These are phyloP conservation scores for Scelioninae gen. 2 DNA, from an alignment of 2,888 invertebrate species.

Conservation along the genomic window DNA sequence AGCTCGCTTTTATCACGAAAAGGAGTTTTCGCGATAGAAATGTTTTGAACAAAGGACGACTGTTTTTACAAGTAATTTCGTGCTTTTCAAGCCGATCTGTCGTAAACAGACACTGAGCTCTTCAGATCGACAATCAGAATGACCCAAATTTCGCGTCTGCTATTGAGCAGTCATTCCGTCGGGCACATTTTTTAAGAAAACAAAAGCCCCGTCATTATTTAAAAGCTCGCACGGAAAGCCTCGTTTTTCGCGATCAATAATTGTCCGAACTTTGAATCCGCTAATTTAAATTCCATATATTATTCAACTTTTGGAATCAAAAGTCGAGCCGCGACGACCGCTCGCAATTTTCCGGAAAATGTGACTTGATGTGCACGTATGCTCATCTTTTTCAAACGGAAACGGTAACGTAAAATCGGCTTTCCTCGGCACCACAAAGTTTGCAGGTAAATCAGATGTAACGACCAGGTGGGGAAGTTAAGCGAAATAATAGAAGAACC, in stretches of 20 bases:
- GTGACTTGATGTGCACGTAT: conserved; percentile 8
- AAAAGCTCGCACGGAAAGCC: too few relatives aligned
- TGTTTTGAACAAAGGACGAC: conserved; percentile 25
- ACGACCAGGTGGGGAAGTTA: conserved; percentile 18
- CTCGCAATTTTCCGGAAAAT: too few relatives aligned
- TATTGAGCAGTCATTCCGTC: conserved; percentile 17
- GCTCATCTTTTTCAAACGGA: neutral
- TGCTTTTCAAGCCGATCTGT: conserved; percentile 30
- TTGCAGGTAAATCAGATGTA: conserved; percentile 33
- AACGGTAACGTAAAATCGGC: conserved; percentile 23
- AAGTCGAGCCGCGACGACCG: neutral
- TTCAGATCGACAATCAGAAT: conserved; percentile 28
- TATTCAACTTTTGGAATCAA: too few relatives aligned
- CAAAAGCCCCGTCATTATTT: neutral
- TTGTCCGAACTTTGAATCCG: too few relatives aligned
- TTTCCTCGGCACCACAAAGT: conserved; percentile 23
- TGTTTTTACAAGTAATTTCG: conserved; percentile 40
- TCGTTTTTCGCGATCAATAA: too few relatives aligned
- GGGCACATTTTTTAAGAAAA: neutral
- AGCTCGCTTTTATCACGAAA: conserved; percentile 2
- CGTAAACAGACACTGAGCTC: conserved; percentile 14
- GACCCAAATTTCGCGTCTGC: conserved; percentile 22
- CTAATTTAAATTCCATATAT: too few relatives aligned
- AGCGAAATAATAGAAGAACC: conserved; percentile 20
- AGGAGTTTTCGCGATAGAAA: conserved; percentile 11